Base-by-base conservation (phyloP, 2,113 vertebrate species). In the Elephantulus edwardii region DNA sequence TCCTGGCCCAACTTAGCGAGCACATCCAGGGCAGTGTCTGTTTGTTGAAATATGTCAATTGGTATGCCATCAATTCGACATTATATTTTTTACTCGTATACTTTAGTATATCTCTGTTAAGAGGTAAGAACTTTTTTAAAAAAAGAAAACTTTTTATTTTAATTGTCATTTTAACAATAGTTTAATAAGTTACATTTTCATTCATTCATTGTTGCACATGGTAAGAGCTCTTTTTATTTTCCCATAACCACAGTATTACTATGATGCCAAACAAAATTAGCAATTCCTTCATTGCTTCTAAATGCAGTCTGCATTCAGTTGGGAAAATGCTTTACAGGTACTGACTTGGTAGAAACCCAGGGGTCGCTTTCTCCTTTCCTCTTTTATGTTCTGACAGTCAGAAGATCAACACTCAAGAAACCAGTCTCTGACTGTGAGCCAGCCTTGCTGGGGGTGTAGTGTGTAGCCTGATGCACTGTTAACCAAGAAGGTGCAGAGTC, bases 41-140 rank as follows among this genome's bases (percentile, higher is more conserved):
- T n/a, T n/a, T n/a, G n/a, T n/a, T n/a, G n/a, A n/a, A n/a, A n/a
- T n/a, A n/a, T n/a, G n/a, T n/a, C n/a, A n/a, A n/a, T n/a, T n/a
- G n/a, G n/a, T n/a, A n/a, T n/a, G n/a, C n/a, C n/a, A n/a, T n/a
- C n/a, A n/a, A 5, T 8, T n/a, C 88, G 35, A 60, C 70, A 48
- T 72, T 68, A 74, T 35, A 46, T 90, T 70, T 76, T 85, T 91
- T 30, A 85, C 2, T n/a, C 38, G 62, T 78, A 84, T 90, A 90
- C 50, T 68, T 74, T 38, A 90, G 62, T 10, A 11, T 52, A 30
- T 60, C 58, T 83, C 50, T 66, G n/a, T 38, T 19, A 86, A 76
- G 50, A 79, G 58, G 68, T 74, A 38, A 80, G 74, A 33, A 83
- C 68, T 83, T 52, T 83, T 50, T 91, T 50, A 87, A 91, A 60